These are phyloP conservation scores for Pterocles burchelli DNA, from an alignment of 2,113 vertebrate species.

Conservation along the genomic window DNA sequence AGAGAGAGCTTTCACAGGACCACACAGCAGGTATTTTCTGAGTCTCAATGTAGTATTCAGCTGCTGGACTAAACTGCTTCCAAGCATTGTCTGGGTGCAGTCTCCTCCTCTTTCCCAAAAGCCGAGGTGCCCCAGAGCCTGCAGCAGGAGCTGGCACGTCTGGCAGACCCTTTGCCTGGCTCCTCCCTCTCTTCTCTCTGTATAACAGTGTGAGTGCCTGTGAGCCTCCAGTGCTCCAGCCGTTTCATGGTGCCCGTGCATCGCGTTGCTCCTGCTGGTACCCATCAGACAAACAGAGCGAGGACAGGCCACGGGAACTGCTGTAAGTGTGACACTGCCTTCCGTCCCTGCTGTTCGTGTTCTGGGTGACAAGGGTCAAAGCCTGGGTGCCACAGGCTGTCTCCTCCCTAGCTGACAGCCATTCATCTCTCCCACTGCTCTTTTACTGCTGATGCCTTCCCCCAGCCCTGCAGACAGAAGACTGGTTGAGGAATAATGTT, in stretches of 20 bases:
- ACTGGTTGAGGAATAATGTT: background rate
- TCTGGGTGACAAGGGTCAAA: background rate
- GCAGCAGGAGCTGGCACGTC: background rate
- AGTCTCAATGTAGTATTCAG: background rate
- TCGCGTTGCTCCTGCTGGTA: background rate
- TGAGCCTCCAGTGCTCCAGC: accelerated
- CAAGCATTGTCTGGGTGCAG: accelerated
- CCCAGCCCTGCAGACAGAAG: background rate
- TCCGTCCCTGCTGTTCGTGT: accelerated
- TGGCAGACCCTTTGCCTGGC: background rate
- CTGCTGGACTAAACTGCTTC: background rate
- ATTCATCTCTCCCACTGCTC: background rate
- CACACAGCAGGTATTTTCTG: background rate
- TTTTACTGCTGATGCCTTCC: background rate
- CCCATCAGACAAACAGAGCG: background rate
- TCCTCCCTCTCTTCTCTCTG: constrained; percentile 3
- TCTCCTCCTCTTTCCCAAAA: background rate
- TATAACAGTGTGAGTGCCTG: background rate
- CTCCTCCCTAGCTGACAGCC: background rate
- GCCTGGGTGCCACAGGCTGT: background rate
- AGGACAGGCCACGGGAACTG: background rate
- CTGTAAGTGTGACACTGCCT: constrained; percentile 19
- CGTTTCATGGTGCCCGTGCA: background rate
- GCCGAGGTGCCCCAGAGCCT: background rate
- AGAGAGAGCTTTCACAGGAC: background rate